phyloP scores from a whole-genome alignment of 1,140 invertebrate genomes.

The Tetragnatha versicolor region DNA sequence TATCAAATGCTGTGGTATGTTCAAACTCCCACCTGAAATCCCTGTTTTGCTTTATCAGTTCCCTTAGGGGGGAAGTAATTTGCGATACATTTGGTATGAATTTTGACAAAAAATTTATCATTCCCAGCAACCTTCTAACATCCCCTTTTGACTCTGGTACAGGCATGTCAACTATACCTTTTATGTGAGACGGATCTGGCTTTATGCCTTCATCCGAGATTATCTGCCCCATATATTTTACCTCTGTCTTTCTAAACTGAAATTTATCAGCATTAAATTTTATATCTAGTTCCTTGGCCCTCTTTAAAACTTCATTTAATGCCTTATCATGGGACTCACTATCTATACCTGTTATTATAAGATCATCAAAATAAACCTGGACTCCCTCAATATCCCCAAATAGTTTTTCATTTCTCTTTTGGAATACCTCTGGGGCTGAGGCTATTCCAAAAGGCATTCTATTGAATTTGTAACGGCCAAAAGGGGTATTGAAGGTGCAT shows the following conservation, averaged over 20 bases:
- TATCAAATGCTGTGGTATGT: too few relatives aligned
- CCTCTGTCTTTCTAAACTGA: neutral
- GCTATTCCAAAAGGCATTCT: too few relatives aligned
- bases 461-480: too few relatives aligned
- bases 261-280: neutral
- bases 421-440: too few relatives aligned
- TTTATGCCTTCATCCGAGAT: neutral
- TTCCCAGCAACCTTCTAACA: too few relatives aligned
- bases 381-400: conserved; percentile 55
- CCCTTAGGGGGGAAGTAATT: too few relatives aligned
- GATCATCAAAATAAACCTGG: conserved; percentile 62
- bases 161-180: conserved; percentile 31
- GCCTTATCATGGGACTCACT: conserved; percentile 58
- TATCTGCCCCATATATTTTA: neutral
- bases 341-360: conserved; percentile 60
- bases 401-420: conserved; percentile 15
- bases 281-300: neutral
- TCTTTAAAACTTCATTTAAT: conserved; percentile 61
- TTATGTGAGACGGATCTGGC: conserved; percentile 59
- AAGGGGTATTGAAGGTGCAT: too few relatives aligned
- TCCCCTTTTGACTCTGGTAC: too few relatives aligned
- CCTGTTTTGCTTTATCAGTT: too few relatives aligned
- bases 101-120: too few relatives aligned
- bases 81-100: too few relatives aligned
- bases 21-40: too few relatives aligned